Evolutionary conservation across 2,113 vertebrate genomes (phyloP).

Genomic region (pig (Sus scrofa)): DNA sequence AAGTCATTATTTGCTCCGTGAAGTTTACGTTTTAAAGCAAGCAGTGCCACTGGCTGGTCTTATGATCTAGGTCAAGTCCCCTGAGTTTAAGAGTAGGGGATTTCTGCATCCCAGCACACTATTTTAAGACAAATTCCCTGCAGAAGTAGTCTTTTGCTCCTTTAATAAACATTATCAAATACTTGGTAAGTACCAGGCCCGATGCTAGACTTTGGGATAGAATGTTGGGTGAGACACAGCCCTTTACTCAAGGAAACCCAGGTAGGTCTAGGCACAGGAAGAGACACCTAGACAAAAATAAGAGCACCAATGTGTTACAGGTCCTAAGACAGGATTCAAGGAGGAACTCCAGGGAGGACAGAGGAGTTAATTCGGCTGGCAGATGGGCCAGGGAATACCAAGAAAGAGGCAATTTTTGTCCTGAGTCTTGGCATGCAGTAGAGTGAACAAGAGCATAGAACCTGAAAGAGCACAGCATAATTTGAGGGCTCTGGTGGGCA

Average conservation of each 20-base stretch:
- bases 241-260: not conserved
- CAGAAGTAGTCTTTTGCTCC: conserved; percentile 58
- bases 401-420: not conserved
- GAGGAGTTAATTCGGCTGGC: not conserved
- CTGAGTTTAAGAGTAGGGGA: conserved; percentile 65
- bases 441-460: not conserved
- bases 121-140: conserved; percentile 63
- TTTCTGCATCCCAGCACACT: conserved; percentile 41
- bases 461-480: not conserved
- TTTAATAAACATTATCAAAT: conserved; percentile 57
- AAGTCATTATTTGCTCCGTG: conserved; percentile 82
- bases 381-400: not conserved
- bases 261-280: not conserved
- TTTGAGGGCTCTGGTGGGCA: not conserved
- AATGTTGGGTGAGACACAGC: not conserved
- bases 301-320: not conserved
- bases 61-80: conserved; percentile 59
- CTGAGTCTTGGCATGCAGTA: not conserved
- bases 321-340: not conserved
- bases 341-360: not conserved
- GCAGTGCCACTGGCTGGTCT: conserved; percentile 66
- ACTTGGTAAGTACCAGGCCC: not conserved
- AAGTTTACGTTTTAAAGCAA: conserved; percentile 76
- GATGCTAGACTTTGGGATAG: not conserved
- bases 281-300: conserved; percentile 19